Percentiles rank a stretch among this genome's conserved stretches.
These are phyloP conservation scores for Prunella strophiata DNA, from an alignment of 2,797 vertebrate species.

Conservation along the genomic window DNA sequence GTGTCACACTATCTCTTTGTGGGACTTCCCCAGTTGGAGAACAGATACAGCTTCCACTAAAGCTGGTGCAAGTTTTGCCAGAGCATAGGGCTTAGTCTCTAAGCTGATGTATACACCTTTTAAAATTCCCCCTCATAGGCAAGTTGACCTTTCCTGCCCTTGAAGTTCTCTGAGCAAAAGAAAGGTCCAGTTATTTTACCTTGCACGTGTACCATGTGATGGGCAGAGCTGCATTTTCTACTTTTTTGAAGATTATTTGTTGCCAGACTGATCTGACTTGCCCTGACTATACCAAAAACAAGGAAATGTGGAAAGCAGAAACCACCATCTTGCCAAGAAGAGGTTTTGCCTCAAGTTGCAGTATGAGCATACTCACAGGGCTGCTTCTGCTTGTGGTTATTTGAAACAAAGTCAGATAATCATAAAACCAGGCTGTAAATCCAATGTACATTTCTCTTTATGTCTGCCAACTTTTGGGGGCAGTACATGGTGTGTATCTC, in stretches of 20 bases:
- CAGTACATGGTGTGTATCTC: background rate
- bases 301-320: background rate
- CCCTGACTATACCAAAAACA: background rate
- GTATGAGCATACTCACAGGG: background rate
- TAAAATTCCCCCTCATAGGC: background rate
- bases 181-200: background rate
- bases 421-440: background rate
- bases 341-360: slow-evolving; percentile 43
- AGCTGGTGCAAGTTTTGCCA: background rate
- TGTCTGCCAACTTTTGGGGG: background rate
- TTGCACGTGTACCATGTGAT: fast-evolving
- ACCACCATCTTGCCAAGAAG: background rate
- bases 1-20: background rate
- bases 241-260: background rate
- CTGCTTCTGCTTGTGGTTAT: background rate
- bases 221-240: background rate
- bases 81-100: background rate
- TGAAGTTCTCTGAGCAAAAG: background rate
- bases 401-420: slow-evolving; percentile 9
- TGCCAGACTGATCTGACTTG: background rate
- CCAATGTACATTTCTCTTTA: background rate
- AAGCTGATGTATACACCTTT: background rate
- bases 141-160: background rate
- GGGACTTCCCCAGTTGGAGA: background rate
- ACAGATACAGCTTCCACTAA: background rate